Percentiles rank a stretch among this genome's conserved stretches.
These are phyloP conservation scores for Heterochromis multidens DNA, from an alignment of 2,113 vertebrate species.

Conservation along the genomic window DNA sequence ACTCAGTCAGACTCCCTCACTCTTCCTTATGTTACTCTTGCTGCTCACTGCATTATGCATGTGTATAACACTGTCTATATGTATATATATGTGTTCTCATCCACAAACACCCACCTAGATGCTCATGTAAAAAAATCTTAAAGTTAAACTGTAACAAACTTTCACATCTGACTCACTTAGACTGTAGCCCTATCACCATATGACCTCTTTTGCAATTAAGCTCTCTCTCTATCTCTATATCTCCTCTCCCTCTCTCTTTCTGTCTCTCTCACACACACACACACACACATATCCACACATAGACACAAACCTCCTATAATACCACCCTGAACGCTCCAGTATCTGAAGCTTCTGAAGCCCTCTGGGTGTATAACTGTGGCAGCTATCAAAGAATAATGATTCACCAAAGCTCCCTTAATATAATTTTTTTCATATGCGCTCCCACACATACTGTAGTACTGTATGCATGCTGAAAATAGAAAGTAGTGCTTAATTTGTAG, in stretches of 20 bases:
- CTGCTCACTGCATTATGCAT: neutral
- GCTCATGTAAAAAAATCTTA: neutral
- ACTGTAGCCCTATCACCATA: neutral
- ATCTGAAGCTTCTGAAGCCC: constrained; percentile 1
- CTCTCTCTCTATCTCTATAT: neutral
- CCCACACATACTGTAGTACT: neutral
- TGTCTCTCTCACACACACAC: neutral
- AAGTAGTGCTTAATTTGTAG: neutral
- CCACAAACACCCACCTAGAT: neutral
- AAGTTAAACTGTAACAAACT: constrained; percentile 1
- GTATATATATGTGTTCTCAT: neutral
- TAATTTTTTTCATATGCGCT: neutral
- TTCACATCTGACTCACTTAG: neutral
- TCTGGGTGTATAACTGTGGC: constrained; percentile 10
- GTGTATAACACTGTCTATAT: neutral
- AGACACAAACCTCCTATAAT: neutral
- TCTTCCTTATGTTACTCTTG: neutral
- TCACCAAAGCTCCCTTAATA: constrained; percentile 9
- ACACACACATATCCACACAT: neutral
- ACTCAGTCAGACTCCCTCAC: constrained; percentile 40
- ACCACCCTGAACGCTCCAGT: constrained; percentile 1
- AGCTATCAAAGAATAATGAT: constrained; percentile 34
- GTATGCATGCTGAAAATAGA: neutral
- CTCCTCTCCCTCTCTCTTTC: neutral
- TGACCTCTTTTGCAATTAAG: neutral